phyloP scores from a whole-genome alignment of 2,113 vertebrate genomes.

The Edolisoma coerulescens region DNA sequence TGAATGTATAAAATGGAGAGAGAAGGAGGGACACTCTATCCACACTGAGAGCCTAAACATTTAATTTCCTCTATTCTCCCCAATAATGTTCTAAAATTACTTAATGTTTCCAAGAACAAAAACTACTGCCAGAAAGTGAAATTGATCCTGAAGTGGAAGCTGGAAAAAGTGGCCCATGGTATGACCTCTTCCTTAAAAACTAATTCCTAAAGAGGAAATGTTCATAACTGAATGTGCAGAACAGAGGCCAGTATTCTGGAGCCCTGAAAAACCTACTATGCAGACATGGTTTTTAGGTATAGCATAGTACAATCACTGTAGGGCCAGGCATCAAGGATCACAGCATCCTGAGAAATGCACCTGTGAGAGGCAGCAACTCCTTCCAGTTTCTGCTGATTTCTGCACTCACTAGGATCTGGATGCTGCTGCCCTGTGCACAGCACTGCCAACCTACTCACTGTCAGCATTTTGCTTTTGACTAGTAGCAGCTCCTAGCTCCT shows the following conservation, averaged over 20 bases:
- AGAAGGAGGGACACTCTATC: not conserved
- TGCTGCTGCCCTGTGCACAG: fast-evolving
- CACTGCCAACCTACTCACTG: not conserved
- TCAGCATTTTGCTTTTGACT: not conserved
- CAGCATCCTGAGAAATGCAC: not conserved
- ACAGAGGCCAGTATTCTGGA: not conserved
- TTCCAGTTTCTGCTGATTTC: not conserved
- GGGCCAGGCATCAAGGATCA: not conserved
- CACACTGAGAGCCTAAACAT: not conserved
- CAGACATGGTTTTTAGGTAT: not conserved
- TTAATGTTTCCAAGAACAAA: not conserved
- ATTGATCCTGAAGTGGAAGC: not conserved
- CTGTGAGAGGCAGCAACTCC: not conserved
- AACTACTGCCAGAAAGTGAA: not conserved
- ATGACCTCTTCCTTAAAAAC: not conserved
- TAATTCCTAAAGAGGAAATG: not conserved
- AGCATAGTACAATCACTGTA: not conserved
- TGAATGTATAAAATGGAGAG: not conserved
- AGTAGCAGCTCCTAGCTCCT: not conserved
- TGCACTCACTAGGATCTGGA: not conserved
- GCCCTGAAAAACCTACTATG: not conserved
- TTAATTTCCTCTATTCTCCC: conserved; percentile 5
- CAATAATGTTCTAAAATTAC: not conserved
- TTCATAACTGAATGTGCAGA: not conserved
- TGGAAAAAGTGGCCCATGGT: not conserved